A percentile compares a stretch with the other conserved stretches of the same genome.
Evolutionary conservation across 2,797 vertebrate genomes (phyloP).

Genomic region (Sebastes itinus): DNA sequence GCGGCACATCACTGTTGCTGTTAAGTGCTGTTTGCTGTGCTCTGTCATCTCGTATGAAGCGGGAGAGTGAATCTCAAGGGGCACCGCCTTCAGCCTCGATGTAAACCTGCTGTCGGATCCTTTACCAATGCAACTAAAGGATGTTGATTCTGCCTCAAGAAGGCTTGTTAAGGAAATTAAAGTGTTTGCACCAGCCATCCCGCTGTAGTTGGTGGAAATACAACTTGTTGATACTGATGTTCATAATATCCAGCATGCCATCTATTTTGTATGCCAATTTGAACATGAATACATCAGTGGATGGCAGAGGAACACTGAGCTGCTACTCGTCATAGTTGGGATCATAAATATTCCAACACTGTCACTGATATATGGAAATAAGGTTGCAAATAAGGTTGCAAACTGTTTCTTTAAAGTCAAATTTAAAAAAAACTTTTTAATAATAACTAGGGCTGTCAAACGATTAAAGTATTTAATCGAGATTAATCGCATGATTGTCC

Average conservation of each 20-base stretch:
- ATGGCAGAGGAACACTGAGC: neutral
- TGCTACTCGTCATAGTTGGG: neutral
- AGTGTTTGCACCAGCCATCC: neutral
- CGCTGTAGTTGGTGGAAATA: neutral
- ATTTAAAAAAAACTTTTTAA: neutral
- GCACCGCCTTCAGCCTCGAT: neutral
- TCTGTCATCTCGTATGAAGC: conserved; percentile 17
- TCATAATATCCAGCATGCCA: neutral
- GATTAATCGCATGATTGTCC: too few species aligned
- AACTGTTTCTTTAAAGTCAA: neutral
- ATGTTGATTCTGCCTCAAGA: conserved; percentile 7
- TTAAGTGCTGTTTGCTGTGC: conserved; percentile 27
- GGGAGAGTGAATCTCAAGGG: conserved; percentile 23
- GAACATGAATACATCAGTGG: neutral
- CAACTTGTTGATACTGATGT: neutral
- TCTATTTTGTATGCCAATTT: neutral
- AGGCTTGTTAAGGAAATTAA: conserved; percentile 1
- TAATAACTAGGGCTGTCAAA: too few species aligned
- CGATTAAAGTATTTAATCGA: too few species aligned
- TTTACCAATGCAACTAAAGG: conserved; percentile 2
- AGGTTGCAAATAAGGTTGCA: neutral
- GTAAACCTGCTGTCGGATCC: conserved; percentile 14
- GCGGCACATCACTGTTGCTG: neutral
- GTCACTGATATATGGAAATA: neutral
- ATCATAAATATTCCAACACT: neutral